phyloP scores from a whole-genome alignment of 1,140 invertebrate genomes.

The Cylas formicarius region DNA sequence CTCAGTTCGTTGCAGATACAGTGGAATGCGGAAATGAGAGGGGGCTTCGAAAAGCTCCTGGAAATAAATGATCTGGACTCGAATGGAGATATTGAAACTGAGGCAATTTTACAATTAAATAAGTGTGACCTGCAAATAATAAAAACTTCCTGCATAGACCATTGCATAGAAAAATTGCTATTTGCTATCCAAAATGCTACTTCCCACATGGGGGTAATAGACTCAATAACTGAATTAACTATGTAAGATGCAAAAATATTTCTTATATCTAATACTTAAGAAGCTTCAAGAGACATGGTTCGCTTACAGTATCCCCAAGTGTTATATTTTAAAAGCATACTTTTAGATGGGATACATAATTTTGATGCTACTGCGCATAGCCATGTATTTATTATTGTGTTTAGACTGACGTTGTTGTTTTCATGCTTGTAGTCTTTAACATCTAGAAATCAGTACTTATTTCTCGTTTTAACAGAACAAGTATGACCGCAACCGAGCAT shows the following conservation, averaged over 20 bases:
- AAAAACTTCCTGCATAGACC: slow-evolving; percentile 44
- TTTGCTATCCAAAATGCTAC: slow-evolving; percentile 55
- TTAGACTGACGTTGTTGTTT: no score
- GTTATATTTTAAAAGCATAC: no score
- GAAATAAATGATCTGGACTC: slow-evolving; percentile 26
- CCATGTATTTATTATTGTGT: no score
- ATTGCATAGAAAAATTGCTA: slow-evolving; percentile 46
- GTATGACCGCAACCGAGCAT: no score
- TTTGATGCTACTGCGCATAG: no score
- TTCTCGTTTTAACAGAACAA: no score
- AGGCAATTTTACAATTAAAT: slow-evolving; percentile 41
- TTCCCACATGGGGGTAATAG: slow-evolving; percentile 48
- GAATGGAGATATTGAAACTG: neutral
- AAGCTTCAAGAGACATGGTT: neutral
- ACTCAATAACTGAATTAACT: slow-evolving; percentile 47
- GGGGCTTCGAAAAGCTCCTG: slow-evolving; percentile 35
- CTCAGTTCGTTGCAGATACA: slow-evolving; percentile 44
- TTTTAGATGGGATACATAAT: no score
- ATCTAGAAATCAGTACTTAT: no score
- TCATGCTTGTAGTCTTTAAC: no score
- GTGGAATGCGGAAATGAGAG: slow-evolving; percentile 49
- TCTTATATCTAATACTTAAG: neutral
- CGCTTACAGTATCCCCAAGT: no score
- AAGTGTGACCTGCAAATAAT: slow-evolving; percentile 44
- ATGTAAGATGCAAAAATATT: slow-evolving; percentile 41